Conservation (phyloP, 2,113 vertebrate species). For the Formicarius rufipectus region DNA sequence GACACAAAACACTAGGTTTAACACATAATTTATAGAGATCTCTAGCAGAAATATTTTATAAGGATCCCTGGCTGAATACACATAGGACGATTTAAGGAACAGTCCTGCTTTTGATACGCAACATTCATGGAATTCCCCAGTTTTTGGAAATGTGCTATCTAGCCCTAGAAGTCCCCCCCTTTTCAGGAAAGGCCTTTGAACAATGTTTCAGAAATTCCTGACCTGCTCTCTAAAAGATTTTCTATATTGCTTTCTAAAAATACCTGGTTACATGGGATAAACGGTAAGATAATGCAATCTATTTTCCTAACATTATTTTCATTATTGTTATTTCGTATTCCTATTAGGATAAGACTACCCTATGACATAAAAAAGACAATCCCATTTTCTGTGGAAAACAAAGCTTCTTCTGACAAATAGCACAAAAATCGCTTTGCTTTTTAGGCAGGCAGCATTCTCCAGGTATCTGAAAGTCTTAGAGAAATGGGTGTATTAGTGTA, state of each 20-base stretch:
- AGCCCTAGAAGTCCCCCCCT: background rate
- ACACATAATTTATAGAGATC: background rate
- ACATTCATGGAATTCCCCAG: background rate
- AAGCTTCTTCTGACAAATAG: background rate
- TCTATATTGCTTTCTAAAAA: background rate
- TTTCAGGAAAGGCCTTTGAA: background rate
- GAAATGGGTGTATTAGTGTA: background rate
- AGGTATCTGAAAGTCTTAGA: background rate
- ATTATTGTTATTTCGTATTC: background rate
- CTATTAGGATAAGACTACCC: background rate
- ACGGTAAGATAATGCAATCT: background rate
- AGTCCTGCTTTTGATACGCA: background rate
- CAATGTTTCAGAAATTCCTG: background rate
- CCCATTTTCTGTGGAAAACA: background rate
- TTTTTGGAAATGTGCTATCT: background rate
- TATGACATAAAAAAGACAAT: background rate
- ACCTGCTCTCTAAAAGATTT: background rate
- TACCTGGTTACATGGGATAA: background rate
- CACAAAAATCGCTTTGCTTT: background rate
- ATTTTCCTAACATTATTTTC: background rate
- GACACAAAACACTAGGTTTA: background rate
- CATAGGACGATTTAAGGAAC: background rate
- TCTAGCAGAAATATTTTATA: background rate
- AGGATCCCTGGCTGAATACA: background rate
- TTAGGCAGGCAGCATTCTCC: background rate